Base-by-base conservation (phyloP, 1,140 invertebrate species). In the Delia radicum region DNA sequence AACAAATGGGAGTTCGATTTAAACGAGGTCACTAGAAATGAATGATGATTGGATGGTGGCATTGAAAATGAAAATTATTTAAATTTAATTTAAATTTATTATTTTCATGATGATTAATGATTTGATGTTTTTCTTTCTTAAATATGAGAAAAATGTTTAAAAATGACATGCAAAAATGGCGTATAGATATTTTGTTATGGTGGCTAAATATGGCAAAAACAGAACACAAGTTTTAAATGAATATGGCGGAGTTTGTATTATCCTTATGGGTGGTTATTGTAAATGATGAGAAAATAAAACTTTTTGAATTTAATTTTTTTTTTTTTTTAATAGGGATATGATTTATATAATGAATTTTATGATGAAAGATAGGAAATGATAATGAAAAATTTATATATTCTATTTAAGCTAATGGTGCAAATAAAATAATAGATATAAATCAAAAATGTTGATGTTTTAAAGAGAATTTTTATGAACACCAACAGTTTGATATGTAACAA, bases 151-250 rank as follows among this genome's bases (percentile, higher is more conserved):
- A 13, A 10, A 37, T 37, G 33, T 2, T 37, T 2, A 13, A 37
- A 37, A 8, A 55, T 55, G 48, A 55, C 48, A 55, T 55, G 48
- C 48, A 55, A 55, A 55, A 55, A 55, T 24, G 18, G 5, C 18
- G 5, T 18, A 55, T 55, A 21, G 4, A 21, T 55, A 55, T 55
- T 8, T 55, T 15, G 1, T 55, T 13, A 48, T 15, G 48, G 76
- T 76, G 73, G 77, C 78, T 74, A 76, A 77, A 76, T 79, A 74
- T 42, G 42, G 48, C 37, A 61, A 42, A 69, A 69, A 26, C 13
- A 29, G 28, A 48, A 61, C 73, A 77, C 75, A 77, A 48, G 37
- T 75, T 74, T 76, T 62, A 55, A 55, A 55, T 55, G 48, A 55
- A 21, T 55, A 7, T 10, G 33, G 13, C 13, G 33, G n/a, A n/a